A percentile compares a stretch with the other conserved stretches of the same genome.
Evolutionary conservation across 2,113 vertebrate genomes (phyloP).

Genomic region (Argyrosomus japonicus): DNA sequence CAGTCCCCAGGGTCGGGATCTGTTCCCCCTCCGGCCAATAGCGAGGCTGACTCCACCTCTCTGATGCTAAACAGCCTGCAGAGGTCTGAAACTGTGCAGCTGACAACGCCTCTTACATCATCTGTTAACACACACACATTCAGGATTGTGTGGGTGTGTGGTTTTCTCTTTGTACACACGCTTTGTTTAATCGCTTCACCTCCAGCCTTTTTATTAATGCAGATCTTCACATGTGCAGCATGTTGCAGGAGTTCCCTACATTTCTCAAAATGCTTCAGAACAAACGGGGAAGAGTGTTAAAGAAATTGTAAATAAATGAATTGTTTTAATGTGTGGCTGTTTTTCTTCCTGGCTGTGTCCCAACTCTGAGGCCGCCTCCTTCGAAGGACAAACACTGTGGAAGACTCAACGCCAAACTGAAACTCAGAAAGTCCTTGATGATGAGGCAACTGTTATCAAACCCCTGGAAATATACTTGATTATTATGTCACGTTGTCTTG

Average conservation of each 20-base stretch:
- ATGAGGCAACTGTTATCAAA: no score
- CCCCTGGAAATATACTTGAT: no score
- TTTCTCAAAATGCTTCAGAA: conserved; percentile 21
- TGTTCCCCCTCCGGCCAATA: conserved; percentile 48
- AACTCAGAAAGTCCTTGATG: neutral
- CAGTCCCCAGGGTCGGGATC: conserved; percentile 56
- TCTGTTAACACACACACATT: conserved; percentile 28
- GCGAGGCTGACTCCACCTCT: conserved; percentile 48
- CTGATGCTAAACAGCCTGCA: conserved; percentile 60
- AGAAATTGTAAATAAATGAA: no score
- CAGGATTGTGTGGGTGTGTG: conserved; percentile 1
- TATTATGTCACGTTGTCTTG: neutral
- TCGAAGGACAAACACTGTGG: neutral
- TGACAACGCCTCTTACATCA: conserved; percentile 60
- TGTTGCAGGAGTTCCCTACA: conserved; percentile 2
- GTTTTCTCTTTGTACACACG: neutral
- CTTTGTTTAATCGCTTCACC: neutral
- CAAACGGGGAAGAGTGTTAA: neutral
- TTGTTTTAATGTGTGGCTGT: neutral
- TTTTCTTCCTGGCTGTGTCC: neutral
- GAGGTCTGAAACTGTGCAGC: conserved; percentile 59
- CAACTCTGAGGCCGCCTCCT: neutral
- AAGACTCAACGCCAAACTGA: neutral
- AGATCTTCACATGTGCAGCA: no score
- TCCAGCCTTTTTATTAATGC: neutral